Base-by-base conservation (phyloP, 2,888 invertebrate genomes). In the Melangyna quadrimaculata region DNA sequence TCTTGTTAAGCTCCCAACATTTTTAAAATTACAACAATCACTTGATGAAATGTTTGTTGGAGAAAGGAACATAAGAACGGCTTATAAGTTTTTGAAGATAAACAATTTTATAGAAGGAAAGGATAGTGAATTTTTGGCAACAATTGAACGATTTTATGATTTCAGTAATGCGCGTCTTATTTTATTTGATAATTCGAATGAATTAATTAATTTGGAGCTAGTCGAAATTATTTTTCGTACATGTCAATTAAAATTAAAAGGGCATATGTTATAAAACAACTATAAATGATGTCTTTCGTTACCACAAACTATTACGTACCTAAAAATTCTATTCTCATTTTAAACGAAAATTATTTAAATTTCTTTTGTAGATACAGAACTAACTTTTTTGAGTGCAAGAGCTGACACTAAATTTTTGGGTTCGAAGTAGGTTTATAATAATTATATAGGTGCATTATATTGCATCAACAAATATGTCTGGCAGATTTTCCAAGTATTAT, bases 181-280 rank as follows among this genome's bases (percentile, higher is more conserved):
- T 29, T n/a, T 70, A 14, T 12, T n/a, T 17, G 12, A 73, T 1
- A n/a, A 9, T 10, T 35, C 69, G 1, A 4, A 40, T 6, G 5
- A 69, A 35, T 10, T 83, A 9, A 78, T 69, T 29, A 37, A 22
- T 8, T 37, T 81, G 29, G 63, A 81, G 19, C n/a, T 55, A 1
- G n/a, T 74, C 1, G 83, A 83, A 45, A 22, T 83, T 29, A 43
- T 78, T 10, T 5, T 83, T n/a, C 24, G 12, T 1, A 43, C 69
- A 8, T 45, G 67, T 32, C 45, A 78, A 10, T n/a, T n/a, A 4
- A 61, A 40, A 40, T 24, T 61, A 8, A 6, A 0, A n/a, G 27
- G n/a, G 4, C 24, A 53, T n/a, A n/a, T 14, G 1, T 17, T 43
- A 3, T n/a, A n/a, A n/a, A n/a, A n/a, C 1, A 37, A 37, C 14